Percentiles rank a stretch among this genome's conserved stretches.
Evolutionary conservation across 2,797 vertebrate species (phyloP).

Genomic region (Clarias pachynema): DNA sequence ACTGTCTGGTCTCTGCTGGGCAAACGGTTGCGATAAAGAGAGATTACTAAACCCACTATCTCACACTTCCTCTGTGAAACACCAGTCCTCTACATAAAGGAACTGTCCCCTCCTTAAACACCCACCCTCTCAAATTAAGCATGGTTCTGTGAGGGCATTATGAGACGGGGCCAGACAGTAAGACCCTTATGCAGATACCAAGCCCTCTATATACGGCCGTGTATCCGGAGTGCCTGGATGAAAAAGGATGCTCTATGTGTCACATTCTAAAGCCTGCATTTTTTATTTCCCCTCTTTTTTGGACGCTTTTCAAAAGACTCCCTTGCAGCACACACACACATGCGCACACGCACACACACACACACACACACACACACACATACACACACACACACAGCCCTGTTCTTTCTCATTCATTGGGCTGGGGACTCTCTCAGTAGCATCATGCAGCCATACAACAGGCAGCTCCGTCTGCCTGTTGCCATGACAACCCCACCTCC

Average conservation of each 20-base stretch:
- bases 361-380: slow-evolving; percentile 42
- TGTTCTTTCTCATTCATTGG: slow-evolving; percentile 59
- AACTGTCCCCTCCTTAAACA: slow-evolving; percentile 5
- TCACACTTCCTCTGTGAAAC: slow-evolving; percentile 19
- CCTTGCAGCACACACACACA: slow-evolving; percentile 31
- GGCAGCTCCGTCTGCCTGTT: slow-evolving; percentile 71
- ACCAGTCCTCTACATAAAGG: slow-evolving; percentile 23
- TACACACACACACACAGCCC: slow-evolving; percentile 45
- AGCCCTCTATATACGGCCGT: slow-evolving; percentile 46
- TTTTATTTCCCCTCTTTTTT: slow-evolving; percentile 46
- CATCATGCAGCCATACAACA: slow-evolving; percentile 64
- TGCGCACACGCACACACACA: slow-evolving; percentile 46
- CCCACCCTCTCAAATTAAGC: slow-evolving; percentile 44
- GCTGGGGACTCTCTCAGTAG: slow-evolving; percentile 65
- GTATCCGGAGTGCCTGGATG: slow-evolving; percentile 34
- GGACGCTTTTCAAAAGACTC: slow-evolving; percentile 53
- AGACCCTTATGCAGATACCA: slow-evolving; percentile 62
- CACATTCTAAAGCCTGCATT: slow-evolving; percentile 50
- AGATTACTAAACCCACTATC: neutral
- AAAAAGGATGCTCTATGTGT: slow-evolving; percentile 56
- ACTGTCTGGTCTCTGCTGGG: neutral
- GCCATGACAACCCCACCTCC: slow-evolving; percentile 83
- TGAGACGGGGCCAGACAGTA: slow-evolving; percentile 67
- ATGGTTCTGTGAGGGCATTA: slow-evolving; percentile 66
- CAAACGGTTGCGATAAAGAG: slow-evolving; percentile 1